phyloP scores from a whole-genome alignment of 1,140 invertebrate species.

The Chironomus striatipennis region DNA sequence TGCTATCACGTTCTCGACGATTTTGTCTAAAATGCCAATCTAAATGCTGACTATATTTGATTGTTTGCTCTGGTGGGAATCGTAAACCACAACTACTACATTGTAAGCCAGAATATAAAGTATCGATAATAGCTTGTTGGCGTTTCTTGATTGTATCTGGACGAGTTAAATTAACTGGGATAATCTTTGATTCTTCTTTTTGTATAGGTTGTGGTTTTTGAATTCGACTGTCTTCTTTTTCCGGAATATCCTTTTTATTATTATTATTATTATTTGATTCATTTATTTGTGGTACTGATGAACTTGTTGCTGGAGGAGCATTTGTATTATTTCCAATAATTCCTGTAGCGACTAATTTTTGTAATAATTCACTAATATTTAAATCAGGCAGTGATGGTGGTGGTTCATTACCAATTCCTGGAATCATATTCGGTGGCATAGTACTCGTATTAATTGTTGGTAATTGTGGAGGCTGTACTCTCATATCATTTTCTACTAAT shows the following conservation, averaged over 20 bases:
- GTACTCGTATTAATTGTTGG: conserved; percentile 20
- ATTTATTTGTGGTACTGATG: too few species aligned
- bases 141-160: conserved; percentile 67
- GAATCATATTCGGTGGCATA: neutral
- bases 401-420: conserved; percentile 21
- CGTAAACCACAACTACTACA: conserved; percentile 89
- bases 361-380: conserved; percentile 74
- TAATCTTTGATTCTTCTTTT: conserved; percentile 40
- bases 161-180: conserved; percentile 54
- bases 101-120: conserved; percentile 80
- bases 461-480: conserved; percentile 26
- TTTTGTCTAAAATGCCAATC: conserved; percentile 98
- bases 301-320: conserved; percentile 34
- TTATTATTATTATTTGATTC: too few species aligned
- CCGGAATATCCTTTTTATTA: conserved; percentile 24
- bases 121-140: conserved; percentile 55
- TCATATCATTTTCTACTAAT: neutral
- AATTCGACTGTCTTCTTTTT: conserved; percentile 40
- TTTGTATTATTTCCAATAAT: conserved; percentile 47
- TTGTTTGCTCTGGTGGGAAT: conserved; percentile 78
- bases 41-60: conserved; percentile 83
- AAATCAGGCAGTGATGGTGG: conserved; percentile 41
- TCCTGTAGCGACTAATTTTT: conserved; percentile 74
- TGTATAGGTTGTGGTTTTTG: conserved; percentile 29
- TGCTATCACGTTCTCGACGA: conserved; percentile 73